Conservation (phyloP, 2,888 invertebrate genomes). For the Agrilus biguttatus region DNA sequence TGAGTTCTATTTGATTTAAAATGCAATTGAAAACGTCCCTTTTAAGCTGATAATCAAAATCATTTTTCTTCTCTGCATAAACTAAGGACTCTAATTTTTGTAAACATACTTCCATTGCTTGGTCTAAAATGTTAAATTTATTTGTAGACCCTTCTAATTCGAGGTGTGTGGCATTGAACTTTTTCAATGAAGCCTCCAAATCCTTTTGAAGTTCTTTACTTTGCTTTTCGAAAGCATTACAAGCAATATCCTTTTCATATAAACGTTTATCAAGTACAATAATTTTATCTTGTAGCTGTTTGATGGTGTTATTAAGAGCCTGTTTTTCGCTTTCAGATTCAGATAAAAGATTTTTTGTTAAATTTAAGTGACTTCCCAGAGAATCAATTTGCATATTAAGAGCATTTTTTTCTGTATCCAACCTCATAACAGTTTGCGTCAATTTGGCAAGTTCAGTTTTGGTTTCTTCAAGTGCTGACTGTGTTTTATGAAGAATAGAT, state of each 20-base stretch:
- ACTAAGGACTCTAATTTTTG: slow-evolving; percentile 7
- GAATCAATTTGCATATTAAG: not conserved
- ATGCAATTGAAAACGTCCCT: slow-evolving; percentile 3
- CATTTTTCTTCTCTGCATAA: slow-evolving; percentile 3
- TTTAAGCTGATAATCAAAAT: slow-evolving; percentile 6
- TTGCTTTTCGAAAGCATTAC: slow-evolving; percentile 3
- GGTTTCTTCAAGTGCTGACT: not conserved
- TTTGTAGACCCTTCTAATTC: slow-evolving; percentile 5
- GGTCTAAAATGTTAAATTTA: slow-evolving; percentile 7
- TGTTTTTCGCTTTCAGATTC: not conserved
- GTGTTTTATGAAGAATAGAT: slow-evolving; percentile 1
- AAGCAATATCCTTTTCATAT: slow-evolving; percentile 2
- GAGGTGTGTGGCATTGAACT: slow-evolving; percentile 7
- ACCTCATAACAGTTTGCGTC: not conserved
- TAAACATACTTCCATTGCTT: slow-evolving; percentile 6
- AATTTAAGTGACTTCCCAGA: not conserved
- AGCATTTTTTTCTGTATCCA: not conserved
- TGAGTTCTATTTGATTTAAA: slow-evolving; percentile 3
- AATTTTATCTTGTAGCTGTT: not conserved
- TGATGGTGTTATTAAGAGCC: not conserved
- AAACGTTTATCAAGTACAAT: not conserved
- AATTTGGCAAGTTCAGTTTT: slow-evolving; percentile 2
- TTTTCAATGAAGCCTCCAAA: slow-evolving; percentile 5
- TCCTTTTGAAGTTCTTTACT: slow-evolving; percentile 4
- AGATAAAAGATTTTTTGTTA: not conserved